Evolutionary conservation across 2,113 vertebrate species (phyloP), one percentile per base, ranked within the genome.

Genomic region (Ochotona curzoniae): DNA sequence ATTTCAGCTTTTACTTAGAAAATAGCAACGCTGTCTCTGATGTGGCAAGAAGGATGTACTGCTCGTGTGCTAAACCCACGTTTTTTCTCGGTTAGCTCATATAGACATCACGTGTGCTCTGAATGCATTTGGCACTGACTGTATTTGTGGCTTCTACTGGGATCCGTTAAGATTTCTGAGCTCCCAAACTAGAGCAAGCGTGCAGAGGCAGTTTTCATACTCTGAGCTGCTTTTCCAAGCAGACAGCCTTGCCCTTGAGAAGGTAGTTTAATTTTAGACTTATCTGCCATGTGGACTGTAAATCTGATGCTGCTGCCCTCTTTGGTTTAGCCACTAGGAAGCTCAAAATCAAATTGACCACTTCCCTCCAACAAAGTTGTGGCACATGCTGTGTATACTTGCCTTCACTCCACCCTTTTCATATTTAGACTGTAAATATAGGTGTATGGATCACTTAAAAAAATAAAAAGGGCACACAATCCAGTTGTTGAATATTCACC

Each of bases 91-190:
- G 44, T 71, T 89, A 90, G 74, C 69, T 85, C 21, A 12, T 47
- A 14, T 57, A 51, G 60, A 66, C 51, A 23, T 51, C 60, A 79
- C 82, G 85, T 80, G 84, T 81, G 54, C 54, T 13, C 11, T 30
- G 54, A 35, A 76, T 35, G 57, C 67, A 35, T 78, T 93, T 76
- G 91, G 49, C 47, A 74, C 47, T 81, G 74, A 81, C 49, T 69
- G 13, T 78, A 49, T 94, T 90, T 92, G 94, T 80, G 63, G 83
- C 61, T 92, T 86, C 83, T 71, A 26, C 66, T 63, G 70, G 74
- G 87, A 90, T 89, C 83, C 12, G 71, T 75, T 84, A 38, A 92
- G 70, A 83, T 57, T 84, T 79, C 93, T 28, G 38, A 93, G 74
- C 15, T 90, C 74, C 83, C 74, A 75, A 66, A 61, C 70, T 63